Evolutionary conservation across 2,113 vertebrate species (phyloP).

Genomic region (Rhynchomys soricoides): DNA sequence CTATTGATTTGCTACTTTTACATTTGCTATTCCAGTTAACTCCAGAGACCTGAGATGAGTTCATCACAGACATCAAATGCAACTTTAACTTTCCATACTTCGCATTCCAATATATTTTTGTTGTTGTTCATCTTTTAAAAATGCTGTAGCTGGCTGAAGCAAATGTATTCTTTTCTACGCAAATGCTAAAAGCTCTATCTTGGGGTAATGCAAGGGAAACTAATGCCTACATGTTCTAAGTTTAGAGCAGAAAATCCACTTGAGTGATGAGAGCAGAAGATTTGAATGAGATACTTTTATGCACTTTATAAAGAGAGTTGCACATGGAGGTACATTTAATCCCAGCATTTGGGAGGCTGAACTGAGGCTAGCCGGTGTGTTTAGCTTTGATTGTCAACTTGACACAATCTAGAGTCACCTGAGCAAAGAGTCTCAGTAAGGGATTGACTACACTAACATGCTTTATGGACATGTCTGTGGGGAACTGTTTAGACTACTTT

Average conservation of each 20-base stretch:
- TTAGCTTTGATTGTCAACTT: background rate
- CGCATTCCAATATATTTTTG: background rate
- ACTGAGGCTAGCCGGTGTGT: background rate
- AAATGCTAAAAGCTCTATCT: background rate
- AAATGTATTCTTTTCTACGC: constrained; percentile 15
- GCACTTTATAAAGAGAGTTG: background rate
- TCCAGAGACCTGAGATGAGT: background rate
- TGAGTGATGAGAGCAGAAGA: background rate
- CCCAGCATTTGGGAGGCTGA: background rate
- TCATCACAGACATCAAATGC: background rate
- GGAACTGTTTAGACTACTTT: background rate
- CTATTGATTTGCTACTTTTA: background rate
- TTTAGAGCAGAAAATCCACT: background rate
- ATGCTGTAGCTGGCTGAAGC: background rate
- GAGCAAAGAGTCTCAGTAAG: too few species aligned
- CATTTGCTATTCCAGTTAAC: background rate
- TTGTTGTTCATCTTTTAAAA: constrained; percentile 42
- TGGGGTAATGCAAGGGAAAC: background rate
- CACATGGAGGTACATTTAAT: background rate
- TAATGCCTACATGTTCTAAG: background rate
- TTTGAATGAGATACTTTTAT: background rate
- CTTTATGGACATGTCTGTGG: too few species aligned
- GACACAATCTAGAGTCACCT: too few species aligned
- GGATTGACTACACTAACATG: background rate
- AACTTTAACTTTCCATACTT: background rate